Percentiles rank a stretch among this genome's conserved stretches.
phyloP scores from a whole-genome alignment of 1,140 invertebrate species.

The Pseudomyrmex sp. region DNA sequence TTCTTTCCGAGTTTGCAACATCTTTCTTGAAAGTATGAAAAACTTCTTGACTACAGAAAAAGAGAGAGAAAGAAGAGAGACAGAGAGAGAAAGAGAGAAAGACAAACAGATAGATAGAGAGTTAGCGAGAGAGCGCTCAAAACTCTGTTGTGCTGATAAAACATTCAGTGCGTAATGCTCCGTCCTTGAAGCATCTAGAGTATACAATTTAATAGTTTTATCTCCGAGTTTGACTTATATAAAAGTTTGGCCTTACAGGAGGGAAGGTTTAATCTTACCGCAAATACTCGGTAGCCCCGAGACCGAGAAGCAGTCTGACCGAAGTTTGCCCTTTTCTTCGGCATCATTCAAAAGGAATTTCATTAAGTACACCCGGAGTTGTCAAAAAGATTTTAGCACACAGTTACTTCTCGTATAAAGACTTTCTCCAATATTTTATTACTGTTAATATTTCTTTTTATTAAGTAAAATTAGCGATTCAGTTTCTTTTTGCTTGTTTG shows the following conservation, averaged over 20 bases:
- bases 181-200: constrained; percentile 9
- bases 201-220: constrained; percentile 47
- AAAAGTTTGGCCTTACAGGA: constrained; percentile 24
- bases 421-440: neutral
- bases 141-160: constrained; percentile 50
- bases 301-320: constrained; percentile 6
- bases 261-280: constrained; percentile 42
- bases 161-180: constrained; percentile 29
- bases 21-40: too few species aligned
- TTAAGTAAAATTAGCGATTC: neutral
- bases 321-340: constrained; percentile 19
- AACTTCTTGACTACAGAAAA: neutral
- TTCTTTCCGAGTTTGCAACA: too few species aligned
- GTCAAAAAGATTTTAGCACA: neutral
- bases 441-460: constrained; percentile 19
- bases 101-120: constrained; percentile 56
- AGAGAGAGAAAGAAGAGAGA: neutral
- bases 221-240: constrained; percentile 21
- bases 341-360: constrained; percentile 27
- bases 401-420: neutral
- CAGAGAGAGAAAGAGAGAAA: neutral
- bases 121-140: constrained; percentile 63
- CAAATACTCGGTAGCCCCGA: neutral
- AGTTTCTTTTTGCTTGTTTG: neutral
- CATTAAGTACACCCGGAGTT: constrained; percentile 2